phyloP scores from a whole-genome alignment of 2,888 invertebrate genomes.

The Eupithecia subumbrata region DNA sequence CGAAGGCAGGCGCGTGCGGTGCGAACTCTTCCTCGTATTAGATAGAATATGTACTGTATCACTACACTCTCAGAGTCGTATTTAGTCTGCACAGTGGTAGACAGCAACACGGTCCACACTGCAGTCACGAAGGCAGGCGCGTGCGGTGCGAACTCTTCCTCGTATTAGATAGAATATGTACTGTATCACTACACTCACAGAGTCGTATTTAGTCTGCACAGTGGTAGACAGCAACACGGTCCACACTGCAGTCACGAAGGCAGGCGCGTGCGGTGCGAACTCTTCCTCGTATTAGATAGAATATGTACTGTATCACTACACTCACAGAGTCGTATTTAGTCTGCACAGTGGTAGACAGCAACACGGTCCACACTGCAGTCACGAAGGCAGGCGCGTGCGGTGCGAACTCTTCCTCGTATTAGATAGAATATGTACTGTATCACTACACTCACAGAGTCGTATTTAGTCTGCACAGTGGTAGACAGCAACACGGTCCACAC shows the following conservation, averaged over 20 bases:
- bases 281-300: constrained; percentile 97
- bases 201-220: constrained; percentile 93
- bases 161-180: constrained; percentile 98
- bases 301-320: constrained; percentile 86
- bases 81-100: constrained; percentile 93
- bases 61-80: constrained; percentile 91
- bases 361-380: constrained; percentile 95
- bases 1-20: constrained; percentile 95
- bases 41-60: constrained; percentile 92
- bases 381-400: constrained; percentile 95
- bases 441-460: constrained; percentile 89
- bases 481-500: constrained; percentile 96
- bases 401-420: constrained; percentile 96
- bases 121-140: constrained; percentile 98
- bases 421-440: constrained; percentile 94
- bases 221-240: constrained; percentile 93
- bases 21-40: constrained; percentile 96
- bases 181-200: constrained; percentile 63
- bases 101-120: constrained; percentile 96
- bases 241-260: constrained; percentile 98
- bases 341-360: constrained; percentile 92
- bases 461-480: constrained; percentile 93
- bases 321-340: constrained; percentile 91
- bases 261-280: constrained; percentile 93
- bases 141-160: constrained; percentile 93